Evolutionary conservation across 2,888 invertebrate genomes (phyloP), one percentile per base, ranked within the genome.

Genomic region (Cetonia aurata): DNA sequence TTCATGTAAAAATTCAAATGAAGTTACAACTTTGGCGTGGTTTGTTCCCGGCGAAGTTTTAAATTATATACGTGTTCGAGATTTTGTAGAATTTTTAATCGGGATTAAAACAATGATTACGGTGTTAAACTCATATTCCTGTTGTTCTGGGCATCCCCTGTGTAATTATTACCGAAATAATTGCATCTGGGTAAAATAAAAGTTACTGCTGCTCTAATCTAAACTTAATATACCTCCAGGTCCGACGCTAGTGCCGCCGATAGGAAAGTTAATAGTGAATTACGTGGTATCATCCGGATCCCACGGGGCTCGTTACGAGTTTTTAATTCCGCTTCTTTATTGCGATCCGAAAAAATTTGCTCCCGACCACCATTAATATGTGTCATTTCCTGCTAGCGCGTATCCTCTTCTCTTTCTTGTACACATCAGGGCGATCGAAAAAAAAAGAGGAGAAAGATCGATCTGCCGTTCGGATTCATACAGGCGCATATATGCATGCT

Each of bases 251-350:
- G 60, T 19, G 13, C 9, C 69, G 72, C 74, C 75, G 78, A 78
- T 79, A 78, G 77, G 77, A 74, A 69, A 71, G 60, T 60, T 60
- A 60, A 72, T 72, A 70, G 78, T 78, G 77, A 77, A 75, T 78
- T 77, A 77, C 77, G 72, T 31, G 25, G 25, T 25, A 60, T 25
- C 48, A 44, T 60, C 60, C 76, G 75, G 75, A 76, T 79, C 80
- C 80, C 80, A 74, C 74, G 79, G 78, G 80, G 74, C 73, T 77
- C 79, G 80, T 82, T 82, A 82, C 80, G 81, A 81, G 79, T 82
- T 82, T 82, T 82, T 82, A 81, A 82, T 82, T 82, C 79, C 80
- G 78, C 75, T 75, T 79, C 79, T 82, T 81, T 81, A 82, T 81
- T 81, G 78, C 77, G 76, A 74, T 71, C 76, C 77, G 60, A 60